phyloP scores from a whole-genome alignment of 2,113 vertebrate species.

The Salvelinus fontinalis region DNA sequence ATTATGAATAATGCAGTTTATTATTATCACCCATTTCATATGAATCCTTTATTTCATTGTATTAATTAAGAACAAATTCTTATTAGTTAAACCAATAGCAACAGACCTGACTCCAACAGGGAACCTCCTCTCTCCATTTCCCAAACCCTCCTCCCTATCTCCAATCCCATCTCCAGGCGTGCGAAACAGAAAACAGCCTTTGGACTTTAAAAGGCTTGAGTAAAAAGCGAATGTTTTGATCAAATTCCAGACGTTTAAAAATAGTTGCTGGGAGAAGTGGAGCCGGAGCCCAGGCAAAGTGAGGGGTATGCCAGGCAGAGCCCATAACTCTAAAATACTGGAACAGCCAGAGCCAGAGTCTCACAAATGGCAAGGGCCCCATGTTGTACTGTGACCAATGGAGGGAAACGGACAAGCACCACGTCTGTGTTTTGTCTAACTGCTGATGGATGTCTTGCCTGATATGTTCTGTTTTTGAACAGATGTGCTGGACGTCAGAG shows the following conservation, averaged over 20 bases:
- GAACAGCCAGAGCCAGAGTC: too few relatives aligned
- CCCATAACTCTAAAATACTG: background rate
- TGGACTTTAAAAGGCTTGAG: constrained; percentile 68
- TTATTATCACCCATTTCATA: too few relatives aligned
- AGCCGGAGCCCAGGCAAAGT: background rate
- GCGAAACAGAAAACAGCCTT: constrained; percentile 58
- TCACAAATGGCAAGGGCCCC: too few relatives aligned
- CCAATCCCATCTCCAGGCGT: constrained; percentile 42
- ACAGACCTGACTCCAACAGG: background rate
- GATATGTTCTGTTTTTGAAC: background rate
- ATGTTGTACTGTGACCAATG: background rate
- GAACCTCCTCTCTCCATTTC: background rate
- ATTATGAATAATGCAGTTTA: too few relatives aligned
- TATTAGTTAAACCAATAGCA: background rate
- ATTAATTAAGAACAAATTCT: too few relatives aligned
- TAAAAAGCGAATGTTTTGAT: constrained; percentile 70
- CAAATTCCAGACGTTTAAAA: constrained; percentile 73
- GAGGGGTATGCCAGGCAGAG: constrained; percentile 7
- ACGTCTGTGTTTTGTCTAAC: background rate
- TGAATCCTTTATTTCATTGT: too few relatives aligned
- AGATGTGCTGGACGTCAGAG: background rate
- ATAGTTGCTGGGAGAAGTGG: constrained; percentile 60
- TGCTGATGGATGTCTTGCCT: background rate
- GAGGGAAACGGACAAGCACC: background rate
- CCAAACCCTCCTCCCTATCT: background rate